Evolutionary conservation across 2,113 vertebrate species (phyloP), one percentile per base, ranked within the genome.

Genomic region (Leucosticte australis): DNA sequence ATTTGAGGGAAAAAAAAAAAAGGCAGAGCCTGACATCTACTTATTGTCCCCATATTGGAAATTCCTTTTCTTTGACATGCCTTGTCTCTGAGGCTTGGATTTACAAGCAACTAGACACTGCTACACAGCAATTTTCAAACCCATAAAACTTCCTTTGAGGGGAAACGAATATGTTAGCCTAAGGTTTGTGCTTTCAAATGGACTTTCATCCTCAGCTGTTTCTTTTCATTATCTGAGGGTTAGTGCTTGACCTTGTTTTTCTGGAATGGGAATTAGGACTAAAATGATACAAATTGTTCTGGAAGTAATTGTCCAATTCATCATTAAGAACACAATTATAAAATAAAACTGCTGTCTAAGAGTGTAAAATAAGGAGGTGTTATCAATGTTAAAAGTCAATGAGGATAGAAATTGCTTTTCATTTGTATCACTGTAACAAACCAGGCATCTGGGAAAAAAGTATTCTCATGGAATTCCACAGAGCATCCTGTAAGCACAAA

Each of bases 91-190:
- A 93, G 56, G 22, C 64, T 83, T 68, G 81, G 84, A 92, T 95
- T 97, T 97, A 94, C 76, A 91, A 93, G 84, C 49, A 92, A 59
- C 63, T 69, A 84, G 33, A 80, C 30, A 49, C 35, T 90, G 71
- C 47, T 78, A 56, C 62, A 33, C 46, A 69, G 84, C 41, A 70
- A 62, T 91, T 94, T 95, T 79, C n/a, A 83, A 87, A 84, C 8
- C 10, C 63, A 77, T 89, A 91, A 90, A 86, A 64, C 52, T 68
- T 90, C 35, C 52, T 92, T 74, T 77, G 65, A 86, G 83, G 16
- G 77, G 20, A 91, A 86, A 69, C 3, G 11, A 69, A 28, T 86
- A 56, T 42, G 37, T 68, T 87, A 90, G 41, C 39, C 81, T 90
- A 50, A 86, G 60, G 47, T 92, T 84, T 92, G 33, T 83, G 68